These are phyloP conservation scores for Petrolisthes manimaculis DNA, from an alignment of 2,888 invertebrate species.

Conservation along the genomic window DNA sequence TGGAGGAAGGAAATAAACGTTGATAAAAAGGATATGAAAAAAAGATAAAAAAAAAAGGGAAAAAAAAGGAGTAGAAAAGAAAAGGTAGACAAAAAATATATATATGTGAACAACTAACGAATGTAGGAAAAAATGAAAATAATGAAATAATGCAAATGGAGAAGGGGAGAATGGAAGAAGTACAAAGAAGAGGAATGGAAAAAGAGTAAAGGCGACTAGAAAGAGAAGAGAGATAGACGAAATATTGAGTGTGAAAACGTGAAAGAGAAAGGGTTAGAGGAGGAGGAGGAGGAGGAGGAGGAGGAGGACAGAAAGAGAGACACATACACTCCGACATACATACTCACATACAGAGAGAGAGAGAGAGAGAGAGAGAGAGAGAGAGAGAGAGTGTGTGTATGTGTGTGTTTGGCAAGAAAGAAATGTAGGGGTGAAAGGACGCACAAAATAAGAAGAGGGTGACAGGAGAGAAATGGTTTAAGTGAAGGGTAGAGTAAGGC, in stretches of 20 bases:
- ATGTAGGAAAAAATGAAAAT: not conserved
- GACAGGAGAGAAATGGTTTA: too few relatives aligned
- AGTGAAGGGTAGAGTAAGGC: too few relatives aligned
- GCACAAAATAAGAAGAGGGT: too few relatives aligned
- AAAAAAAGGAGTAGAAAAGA: not conserved
- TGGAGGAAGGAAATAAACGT: not conserved
- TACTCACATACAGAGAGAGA: not conserved
- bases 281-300: not conserved
- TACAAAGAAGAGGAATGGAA: not conserved
- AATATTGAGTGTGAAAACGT: not conserved
- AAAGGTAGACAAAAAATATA: too few relatives aligned
- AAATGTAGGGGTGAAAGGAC: too few relatives aligned
- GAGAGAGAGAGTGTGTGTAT: too few relatives aligned
- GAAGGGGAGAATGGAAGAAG: not conserved
- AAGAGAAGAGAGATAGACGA: not conserved
- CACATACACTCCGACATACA: not conserved
- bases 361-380: not conserved
- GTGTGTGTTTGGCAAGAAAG: too few relatives aligned
- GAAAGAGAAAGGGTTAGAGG: not conserved
- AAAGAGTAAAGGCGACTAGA: not conserved
- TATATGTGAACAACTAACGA: too few relatives aligned
- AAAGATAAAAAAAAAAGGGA: not conserved
- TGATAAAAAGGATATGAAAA: not conserved
- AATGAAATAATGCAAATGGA: not conserved
- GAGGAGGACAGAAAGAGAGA: not conserved